Base-by-base conservation (phyloP, 1,140 invertebrate species). In the Glomeris maerens region DNA sequence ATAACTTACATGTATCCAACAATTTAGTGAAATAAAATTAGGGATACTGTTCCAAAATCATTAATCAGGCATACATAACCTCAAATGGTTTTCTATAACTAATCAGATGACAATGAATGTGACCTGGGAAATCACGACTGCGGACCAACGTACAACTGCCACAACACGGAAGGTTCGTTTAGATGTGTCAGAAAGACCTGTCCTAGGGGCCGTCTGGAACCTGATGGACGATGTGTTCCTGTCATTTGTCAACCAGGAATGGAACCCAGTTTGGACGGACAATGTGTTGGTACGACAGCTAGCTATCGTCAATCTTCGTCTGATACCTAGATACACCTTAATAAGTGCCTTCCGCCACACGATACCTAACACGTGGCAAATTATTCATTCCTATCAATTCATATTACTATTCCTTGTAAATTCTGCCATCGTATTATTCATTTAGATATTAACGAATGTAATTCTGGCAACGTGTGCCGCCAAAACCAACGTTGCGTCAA, bases 31-130 rank as follows among this genome's bases (percentile, higher is more conserved):
- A n/a, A n/a, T n/a, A n/a, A n/a, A n/a, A n/a, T n/a, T n/a, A n/a
- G n/a, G n/a, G n/a, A n/a, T n/a, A n/a, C n/a, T n/a, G n/a, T n/a
- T n/a, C n/a, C n/a, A n/a, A n/a, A n/a, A n/a, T n/a, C n/a, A n/a
- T n/a, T n/a, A n/a, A n/a, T n/a, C n/a, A n/a, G n/a, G n/a, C n/a
- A n/a, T n/a, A n/a, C n/a, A n/a, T n/a, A n/a, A n/a, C n/a, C n/a
- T n/a, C n/a, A n/a, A n/a, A n/a, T n/a, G n/a, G 27, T 49, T 22
- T 14, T 52, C 45, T 27, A 45, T 42, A n/a, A 41, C 21, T 51
- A 59, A 64, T 26, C 58, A 86, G 93, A 97, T 66, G 82, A 95
- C 57, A 84, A 98, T 65, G 94, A 98, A 66, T 98, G 94, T 62
- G 55, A 66, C 0, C 67, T 87, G 1, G 79, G 80, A 3, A 83